Conservation (phyloP, 2,797 vertebrate genomes). For the Periparus ater region DNA sequence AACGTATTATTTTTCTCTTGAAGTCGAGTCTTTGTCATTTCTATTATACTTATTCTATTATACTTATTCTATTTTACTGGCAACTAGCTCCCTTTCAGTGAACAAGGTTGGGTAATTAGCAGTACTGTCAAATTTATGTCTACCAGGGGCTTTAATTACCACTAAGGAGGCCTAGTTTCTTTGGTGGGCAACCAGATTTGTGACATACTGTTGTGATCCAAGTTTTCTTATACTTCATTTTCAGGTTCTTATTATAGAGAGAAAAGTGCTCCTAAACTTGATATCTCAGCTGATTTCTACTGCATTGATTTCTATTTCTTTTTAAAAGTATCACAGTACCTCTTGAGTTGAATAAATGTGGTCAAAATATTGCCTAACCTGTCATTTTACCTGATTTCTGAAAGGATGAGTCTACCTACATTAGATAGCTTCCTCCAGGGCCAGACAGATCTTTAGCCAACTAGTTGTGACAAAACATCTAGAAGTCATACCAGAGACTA, state of each 20-base stretch:
- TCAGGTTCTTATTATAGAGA: not conserved
- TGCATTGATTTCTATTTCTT: not conserved
- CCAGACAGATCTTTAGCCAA: not conserved
- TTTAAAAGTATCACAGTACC: not conserved
- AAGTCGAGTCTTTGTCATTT: constrained; percentile 34
- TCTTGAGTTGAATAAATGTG: not conserved
- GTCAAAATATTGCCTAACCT: not conserved
- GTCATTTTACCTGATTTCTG: not conserved
- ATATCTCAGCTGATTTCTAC: not conserved
- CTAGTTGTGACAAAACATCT: not conserved
- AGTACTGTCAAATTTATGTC: constrained; percentile 32
- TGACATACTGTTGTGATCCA: not conserved
- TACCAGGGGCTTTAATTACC: constrained; percentile 10
- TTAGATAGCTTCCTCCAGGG: not conserved
- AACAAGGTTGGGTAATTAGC: constrained; percentile 31
- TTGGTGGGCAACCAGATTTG: not conserved
- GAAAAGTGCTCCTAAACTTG: not conserved
- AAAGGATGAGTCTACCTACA: not conserved
- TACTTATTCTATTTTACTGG: constrained; percentile 2
- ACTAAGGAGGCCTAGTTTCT: not conserved
- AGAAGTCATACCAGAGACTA: not conserved
- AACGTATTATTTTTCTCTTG: not conserved
- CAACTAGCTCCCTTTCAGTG: constrained; percentile 18
- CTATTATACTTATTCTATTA: constrained; percentile 3
- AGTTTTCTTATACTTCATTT: not conserved